Base-by-base conservation (phyloP, 1,140 invertebrate species). In the Whitmania pigra region DNA sequence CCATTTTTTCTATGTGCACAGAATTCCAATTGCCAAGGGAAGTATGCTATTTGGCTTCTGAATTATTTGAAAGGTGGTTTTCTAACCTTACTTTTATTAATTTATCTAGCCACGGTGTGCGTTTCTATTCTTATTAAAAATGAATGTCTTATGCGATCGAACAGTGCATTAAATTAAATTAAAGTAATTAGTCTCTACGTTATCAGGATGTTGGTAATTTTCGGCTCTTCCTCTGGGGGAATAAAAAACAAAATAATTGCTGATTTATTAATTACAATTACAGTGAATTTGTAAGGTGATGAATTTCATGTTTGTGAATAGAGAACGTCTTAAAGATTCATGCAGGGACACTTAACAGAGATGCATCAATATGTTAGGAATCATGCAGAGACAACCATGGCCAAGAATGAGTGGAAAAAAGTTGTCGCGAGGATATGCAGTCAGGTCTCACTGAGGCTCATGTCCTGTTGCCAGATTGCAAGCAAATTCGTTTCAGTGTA, bases 341-440 rank as follows among this genome's bases (percentile, higher is more conserved):
- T 63, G 57, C 57, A 63, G 57, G 29, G 15, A 22, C 57, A 63
- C 20, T 22, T 63, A 31, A 31, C 13, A 31, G 57, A 63, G 29
- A 63, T 63, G 57, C 29, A 63, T 31, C 22, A 63, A 25, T 63
- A 63, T 63, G 57, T 63, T 31, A 63, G 11, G 22, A 31, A 63
- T 13, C 22, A 63, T 63, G 22, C 29, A 13, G 22, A 22, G 6
- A 63, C 22, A 3, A 31, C 9, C 22, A n/a, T 25, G 29, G 29
- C 22, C 22, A 63, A 63, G 18, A 22, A 63, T 25, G 57, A 63
- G 22, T 63, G 57, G 57, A 13, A n/a, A 22, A 63, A 63, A n/a
- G 29, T 63, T 3, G 22, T 63, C 1, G 57, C 57, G 11, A 63
- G 57, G 57, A 63, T 63, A 25, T 22, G 22, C 29, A 22, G 29